These are phyloP conservation scores for Oscheius onirici DNA, from an alignment of 2,888 invertebrate species.

Conservation along the genomic window DNA sequence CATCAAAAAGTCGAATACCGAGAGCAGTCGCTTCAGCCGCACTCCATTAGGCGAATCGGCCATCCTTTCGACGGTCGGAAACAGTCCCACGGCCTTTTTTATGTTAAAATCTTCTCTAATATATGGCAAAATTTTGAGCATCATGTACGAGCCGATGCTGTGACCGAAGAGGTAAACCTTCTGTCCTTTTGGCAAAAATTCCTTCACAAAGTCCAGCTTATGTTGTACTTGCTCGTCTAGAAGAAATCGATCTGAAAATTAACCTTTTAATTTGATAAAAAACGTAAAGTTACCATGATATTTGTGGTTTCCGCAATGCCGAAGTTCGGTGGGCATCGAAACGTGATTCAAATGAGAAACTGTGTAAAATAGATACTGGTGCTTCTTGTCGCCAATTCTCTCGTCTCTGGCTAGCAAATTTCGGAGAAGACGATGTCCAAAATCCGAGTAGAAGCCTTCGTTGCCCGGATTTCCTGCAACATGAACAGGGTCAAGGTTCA, in stretches of 20 bases:
- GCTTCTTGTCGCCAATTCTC: constrained; percentile 41
- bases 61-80: constrained; percentile 67
- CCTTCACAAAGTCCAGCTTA: constrained; percentile 58
- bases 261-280: neutral
- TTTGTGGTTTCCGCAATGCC: constrained; percentile 43
- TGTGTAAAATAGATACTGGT: constrained; percentile 55
- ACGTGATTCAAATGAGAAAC: constrained; percentile 67
- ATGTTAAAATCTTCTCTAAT: constrained; percentile 50
- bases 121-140: constrained; percentile 53
- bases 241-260: constrained; percentile 56
- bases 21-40: constrained; percentile 49
- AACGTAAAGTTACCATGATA: constrained; percentile 46
- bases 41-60: constrained; percentile 62
- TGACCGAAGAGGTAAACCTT: constrained; percentile 60
- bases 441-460: constrained; percentile 65
- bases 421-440: constrained; percentile 52
- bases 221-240: constrained; percentile 63
- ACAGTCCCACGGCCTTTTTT: constrained; percentile 55
- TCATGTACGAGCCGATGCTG: constrained; percentile 65
- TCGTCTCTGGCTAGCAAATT: constrained; percentile 53
- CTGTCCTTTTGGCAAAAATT: constrained; percentile 52
- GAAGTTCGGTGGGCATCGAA: constrained; percentile 53
- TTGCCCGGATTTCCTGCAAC: constrained; percentile 64
- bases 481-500: too few relatives aligned
- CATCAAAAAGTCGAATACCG: constrained; percentile 37